A percentile compares a stretch with the other conserved stretches of the same genome.
Evolutionary conservation across 2,797 vertebrate genomes (phyloP).

Genomic region (Pantherophis vulpinus): DNA sequence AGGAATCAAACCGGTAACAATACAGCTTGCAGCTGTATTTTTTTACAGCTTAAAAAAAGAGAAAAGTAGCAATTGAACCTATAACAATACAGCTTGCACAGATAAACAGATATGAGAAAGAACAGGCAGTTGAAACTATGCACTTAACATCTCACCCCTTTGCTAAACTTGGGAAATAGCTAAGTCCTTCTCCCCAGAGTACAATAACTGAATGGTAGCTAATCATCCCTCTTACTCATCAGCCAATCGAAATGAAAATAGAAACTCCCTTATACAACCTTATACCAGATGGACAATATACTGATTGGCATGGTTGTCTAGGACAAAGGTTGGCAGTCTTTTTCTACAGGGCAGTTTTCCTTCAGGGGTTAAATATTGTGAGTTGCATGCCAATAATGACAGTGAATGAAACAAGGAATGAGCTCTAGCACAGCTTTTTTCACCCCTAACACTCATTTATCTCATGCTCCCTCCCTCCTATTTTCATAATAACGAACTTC

Average conservation of each 20-base stretch:
- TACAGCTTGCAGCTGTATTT: too few species aligned
- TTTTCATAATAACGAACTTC: neutral
- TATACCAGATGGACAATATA: neutral
- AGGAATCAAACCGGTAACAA: neutral
- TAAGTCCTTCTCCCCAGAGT: neutral
- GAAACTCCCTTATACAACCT: neutral
- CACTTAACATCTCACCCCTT: neutral
- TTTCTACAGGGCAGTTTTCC: neutral
- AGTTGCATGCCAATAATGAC: neutral
- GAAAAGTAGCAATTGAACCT: neutral
- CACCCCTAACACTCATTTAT: neutral
- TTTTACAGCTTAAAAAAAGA: neutral
- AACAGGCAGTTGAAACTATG: neutral
- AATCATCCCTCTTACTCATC: neutral
- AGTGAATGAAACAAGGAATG: neutral
- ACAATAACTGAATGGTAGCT: neutral
- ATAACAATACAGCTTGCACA: neutral
- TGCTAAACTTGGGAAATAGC: neutral
- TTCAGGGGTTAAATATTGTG: neutral
- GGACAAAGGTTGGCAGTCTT: neutral
- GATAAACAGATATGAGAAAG: neutral
- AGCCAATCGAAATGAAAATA: neutral
- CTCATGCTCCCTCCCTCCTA: neutral
- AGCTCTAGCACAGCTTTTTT: neutral
- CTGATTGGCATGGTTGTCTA: neutral